Conservation (phyloP, 2,113 vertebrate genomes). For the Neotragus pygmaeus region DNA sequence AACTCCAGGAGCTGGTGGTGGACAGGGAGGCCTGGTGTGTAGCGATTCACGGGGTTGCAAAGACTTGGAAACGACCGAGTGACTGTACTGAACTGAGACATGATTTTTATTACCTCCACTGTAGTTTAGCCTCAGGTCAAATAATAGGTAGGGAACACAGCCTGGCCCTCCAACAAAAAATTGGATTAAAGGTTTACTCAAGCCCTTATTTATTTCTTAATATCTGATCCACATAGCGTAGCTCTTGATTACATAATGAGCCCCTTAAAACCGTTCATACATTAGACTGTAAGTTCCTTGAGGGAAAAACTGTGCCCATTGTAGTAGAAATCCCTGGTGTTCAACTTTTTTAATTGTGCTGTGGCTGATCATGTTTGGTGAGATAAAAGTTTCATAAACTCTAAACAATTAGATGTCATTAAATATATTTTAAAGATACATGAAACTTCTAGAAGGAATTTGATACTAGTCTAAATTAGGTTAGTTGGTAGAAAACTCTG, state of each 20-base stretch:
- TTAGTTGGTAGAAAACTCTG: not conserved
- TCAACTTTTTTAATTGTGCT: not conserved
- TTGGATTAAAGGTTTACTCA: not conserved
- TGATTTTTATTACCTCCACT: not conserved
- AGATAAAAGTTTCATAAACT: not conserved
- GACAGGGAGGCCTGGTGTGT: no score
- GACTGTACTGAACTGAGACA: no score
- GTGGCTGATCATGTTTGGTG: not conserved
- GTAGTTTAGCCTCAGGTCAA: not conserved
- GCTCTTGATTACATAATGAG: not conserved
- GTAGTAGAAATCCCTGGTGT: not conserved
- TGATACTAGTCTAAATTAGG: not conserved
- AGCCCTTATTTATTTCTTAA: not conserved
- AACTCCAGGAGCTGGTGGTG: no score
- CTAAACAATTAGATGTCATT: not conserved
- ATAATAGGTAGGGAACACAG: not conserved
- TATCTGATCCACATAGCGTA: not conserved
- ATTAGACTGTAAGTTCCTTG: not conserved
- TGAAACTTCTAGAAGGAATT: not conserved
- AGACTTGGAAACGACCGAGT: rapidly evolving
- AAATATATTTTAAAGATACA: not conserved
- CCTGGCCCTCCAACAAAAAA: not conserved
- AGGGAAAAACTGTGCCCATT: not conserved
- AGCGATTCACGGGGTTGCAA: rapidly evolving
- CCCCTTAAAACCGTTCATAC: not conserved